Evolutionary conservation across 2,797 vertebrate genomes (phyloP).

Genomic region (Pangasius macronema): DNA sequence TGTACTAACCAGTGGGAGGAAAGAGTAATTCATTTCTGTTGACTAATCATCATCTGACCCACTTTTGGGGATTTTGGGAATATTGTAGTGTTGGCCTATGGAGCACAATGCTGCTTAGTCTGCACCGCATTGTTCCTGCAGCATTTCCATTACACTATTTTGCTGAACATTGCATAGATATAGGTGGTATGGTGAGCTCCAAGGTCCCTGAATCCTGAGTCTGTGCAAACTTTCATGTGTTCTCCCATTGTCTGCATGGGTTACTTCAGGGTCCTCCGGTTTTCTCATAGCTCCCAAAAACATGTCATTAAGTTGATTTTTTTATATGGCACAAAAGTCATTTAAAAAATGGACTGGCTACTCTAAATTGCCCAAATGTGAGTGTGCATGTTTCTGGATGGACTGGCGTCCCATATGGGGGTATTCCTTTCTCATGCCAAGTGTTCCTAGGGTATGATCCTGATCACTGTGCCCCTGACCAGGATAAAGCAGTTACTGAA

Average conservation of each 20-base stretch:
- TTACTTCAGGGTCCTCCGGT: not conserved
- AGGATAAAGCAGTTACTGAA: not conserved
- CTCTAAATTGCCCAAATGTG: not conserved
- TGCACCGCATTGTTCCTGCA: conserved; percentile 15
- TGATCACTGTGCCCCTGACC: too few species aligned
- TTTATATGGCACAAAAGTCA: not conserved
- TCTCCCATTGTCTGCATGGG: not conserved
- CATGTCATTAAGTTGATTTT: not conserved
- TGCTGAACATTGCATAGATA: not conserved
- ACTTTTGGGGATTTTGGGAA: conserved; percentile 44
- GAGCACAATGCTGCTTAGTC: conserved; percentile 32
- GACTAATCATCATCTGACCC: conserved; percentile 52
- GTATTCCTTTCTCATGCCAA: not conserved
- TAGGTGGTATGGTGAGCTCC: not conserved
- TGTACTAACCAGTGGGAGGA: conserved; percentile 45
- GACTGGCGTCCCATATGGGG: not conserved
- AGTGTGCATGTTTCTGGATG: not conserved
- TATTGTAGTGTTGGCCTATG: conserved; percentile 9
- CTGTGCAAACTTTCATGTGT: not conserved
- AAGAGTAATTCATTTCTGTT: conserved; percentile 49
- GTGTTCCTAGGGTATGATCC: not conserved
- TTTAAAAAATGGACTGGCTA: not conserved
- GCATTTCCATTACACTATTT: conserved; percentile 14
- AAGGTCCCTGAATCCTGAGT: not conserved
- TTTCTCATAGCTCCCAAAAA: not conserved